Conservation (phyloP, 2,797 vertebrate genomes). For the Periophthalmus magnuspinnatus region DNA sequence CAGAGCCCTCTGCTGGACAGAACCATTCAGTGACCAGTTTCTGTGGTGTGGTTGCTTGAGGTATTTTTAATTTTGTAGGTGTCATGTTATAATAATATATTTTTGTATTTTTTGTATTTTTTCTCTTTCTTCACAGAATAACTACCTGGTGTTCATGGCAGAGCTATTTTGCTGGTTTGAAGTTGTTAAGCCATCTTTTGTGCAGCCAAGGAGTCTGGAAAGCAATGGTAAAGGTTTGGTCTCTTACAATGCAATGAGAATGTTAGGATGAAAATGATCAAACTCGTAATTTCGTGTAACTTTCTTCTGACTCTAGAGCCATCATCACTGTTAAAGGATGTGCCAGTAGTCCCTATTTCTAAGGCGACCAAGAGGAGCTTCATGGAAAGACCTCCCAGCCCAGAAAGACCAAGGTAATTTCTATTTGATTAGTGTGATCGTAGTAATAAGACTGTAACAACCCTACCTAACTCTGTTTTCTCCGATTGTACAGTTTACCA, state of each 20-base stretch:
- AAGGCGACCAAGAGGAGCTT: conserved; percentile 86
- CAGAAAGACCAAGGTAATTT: conserved; percentile 84
- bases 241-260: not conserved
- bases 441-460: not conserved
- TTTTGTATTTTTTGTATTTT: conserved; percentile 5
- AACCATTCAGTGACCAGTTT: not conserved
- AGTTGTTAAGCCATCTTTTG: conserved; percentile 93
- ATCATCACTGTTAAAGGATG: conserved; percentile 72
- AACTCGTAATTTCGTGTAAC: not conserved
- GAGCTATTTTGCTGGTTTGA: conserved; percentile 98
- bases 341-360: conserved; percentile 78
- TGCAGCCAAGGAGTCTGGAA: conserved; percentile 85
- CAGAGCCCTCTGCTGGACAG: conserved; percentile 71
- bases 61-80: not conserved
- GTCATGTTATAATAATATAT: not conserved
- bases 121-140: conserved; percentile 83
- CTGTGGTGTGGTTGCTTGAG: not conserved
- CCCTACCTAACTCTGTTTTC: conserved; percentile 13
- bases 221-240: conserved; percentile 66
- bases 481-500: conserved; percentile 65
- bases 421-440: not conserved
- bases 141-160: conserved; percentile 97
- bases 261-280: not conserved
- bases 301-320: conserved; percentile 68
- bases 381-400: conserved; percentile 80